Evolutionary conservation across 2,113 vertebrate species (phyloP), one percentile per base, ranked within the genome.

Genomic region (Zootoca vivipara): DNA sequence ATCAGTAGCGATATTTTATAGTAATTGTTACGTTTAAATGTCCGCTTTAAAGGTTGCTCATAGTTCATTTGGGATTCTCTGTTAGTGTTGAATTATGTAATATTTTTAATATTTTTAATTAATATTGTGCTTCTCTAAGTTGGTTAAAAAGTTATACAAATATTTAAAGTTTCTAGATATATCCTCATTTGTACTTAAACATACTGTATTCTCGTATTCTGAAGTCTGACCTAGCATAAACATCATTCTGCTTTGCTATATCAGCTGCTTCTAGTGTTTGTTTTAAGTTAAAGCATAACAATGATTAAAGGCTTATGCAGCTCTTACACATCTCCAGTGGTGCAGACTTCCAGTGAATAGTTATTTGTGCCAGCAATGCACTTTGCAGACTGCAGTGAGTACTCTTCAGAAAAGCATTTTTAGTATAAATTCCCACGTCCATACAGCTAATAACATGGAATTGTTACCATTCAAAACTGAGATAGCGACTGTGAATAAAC

Each of bases 261-360:
- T 40, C 85, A 87, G 80, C 80, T 83, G 40, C 81, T 88, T 88
- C 35, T 74, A n/a, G 12, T 74, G 46, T 90, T 86, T 90, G 62
- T 82, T 90, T 82, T 91, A 78, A 80, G 13, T 13, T 87, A 42
- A 92, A 90, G 79, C 67, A 56, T 89, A 92, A 89, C 73, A 85
- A 35, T 92, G 90, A 92, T 87, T 90, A 91, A 87, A 90, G 65
- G 46, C 58, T 92, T 75, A 87, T 65, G 38, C 73, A 65, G 35
- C 62, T 82, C 24, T 65, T 18, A 67, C 20, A 74, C 35, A 82
- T 62, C 58, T 88, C 87, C 70, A 88, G 30, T 77, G 38, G 58
- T 64, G 35, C 73, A 78, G 64, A 77, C 28, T 65, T 85, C 74
- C 28, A 67, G n/a, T 78, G 24, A 67, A 28, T n/a, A 42, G 58